phyloP scores from a whole-genome alignment of 2,888 invertebrate genomes.

The Cybosia mesomella region DNA sequence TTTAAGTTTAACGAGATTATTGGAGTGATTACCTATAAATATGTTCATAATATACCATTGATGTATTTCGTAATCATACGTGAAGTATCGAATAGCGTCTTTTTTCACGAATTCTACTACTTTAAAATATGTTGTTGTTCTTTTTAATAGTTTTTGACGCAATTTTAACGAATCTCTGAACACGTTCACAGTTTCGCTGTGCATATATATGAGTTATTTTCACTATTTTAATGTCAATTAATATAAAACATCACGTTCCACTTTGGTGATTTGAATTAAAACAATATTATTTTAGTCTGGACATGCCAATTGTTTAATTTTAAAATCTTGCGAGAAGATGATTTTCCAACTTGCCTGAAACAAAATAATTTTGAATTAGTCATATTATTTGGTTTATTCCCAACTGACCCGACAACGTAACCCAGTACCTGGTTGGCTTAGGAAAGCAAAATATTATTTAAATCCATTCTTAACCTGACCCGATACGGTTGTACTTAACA shows the following conservation, averaged over 20 bases:
- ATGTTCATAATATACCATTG: constrained; percentile 81
- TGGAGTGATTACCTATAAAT: constrained; percentile 80
- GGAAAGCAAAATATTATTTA: too few relatives aligned
- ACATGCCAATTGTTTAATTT: constrained; percentile 26
- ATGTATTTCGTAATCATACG: constrained; percentile 80
- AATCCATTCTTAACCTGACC: too few relatives aligned
- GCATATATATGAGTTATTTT: constrained; percentile 69
- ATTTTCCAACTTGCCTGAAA: constrained; percentile 35
- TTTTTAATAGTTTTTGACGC: constrained; percentile 77
- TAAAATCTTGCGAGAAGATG: background rate
- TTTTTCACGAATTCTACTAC: constrained; percentile 83
- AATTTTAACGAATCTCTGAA: constrained; percentile 82
- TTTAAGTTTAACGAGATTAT: constrained; percentile 82
- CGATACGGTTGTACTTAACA: too few relatives aligned
- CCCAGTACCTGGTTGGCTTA: too few relatives aligned
- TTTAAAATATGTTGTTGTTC: constrained; percentile 80
- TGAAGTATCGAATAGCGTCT: constrained; percentile 83
- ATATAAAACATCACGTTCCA: constrained; percentile 26
- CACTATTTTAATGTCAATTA: constrained; percentile 33
- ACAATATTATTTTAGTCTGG: constrained; percentile 33
- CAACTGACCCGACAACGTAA: too few relatives aligned
- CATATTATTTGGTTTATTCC: too few relatives aligned
- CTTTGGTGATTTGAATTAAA: background rate
- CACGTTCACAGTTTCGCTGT: constrained; percentile 76
- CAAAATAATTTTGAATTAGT: constrained; percentile 20